A percentile compares a stretch with the other conserved stretches of the same genome.
These are phyloP conservation scores for Sardina pilchardus DNA, from an alignment of 2,113 vertebrate species.

Conservation along the genomic window DNA sequence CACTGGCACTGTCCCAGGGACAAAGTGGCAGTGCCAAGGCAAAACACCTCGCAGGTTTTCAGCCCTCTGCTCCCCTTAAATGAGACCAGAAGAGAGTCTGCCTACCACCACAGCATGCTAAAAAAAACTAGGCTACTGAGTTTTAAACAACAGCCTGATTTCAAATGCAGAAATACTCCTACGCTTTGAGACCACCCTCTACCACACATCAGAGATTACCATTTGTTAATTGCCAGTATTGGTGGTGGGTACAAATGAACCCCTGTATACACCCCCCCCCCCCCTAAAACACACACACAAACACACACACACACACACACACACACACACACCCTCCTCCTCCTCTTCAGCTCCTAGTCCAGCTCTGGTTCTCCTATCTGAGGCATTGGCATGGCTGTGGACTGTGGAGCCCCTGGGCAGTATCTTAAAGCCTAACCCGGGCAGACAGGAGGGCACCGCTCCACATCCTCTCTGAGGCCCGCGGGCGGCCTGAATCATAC, in stretches of 20 bases:
- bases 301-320: no score
- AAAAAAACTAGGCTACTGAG: not conserved
- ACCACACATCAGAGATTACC: not conserved
- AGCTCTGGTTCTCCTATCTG: not conserved
- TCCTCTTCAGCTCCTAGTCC: not conserved
- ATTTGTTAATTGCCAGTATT: not conserved
- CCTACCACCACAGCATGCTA: not conserved
- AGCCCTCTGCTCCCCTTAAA: not conserved
- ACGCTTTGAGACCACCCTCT: not conserved
- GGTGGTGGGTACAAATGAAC: not conserved
- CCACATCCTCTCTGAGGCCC: constrained; percentile 32
- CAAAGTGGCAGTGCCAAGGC: not conserved
- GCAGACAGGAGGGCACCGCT: constrained; percentile 33
- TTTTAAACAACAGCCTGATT: not conserved
- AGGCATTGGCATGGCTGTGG: not conserved
- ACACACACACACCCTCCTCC: no score
- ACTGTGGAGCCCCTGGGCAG: not conserved
- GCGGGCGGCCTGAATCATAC: constrained; percentile 48
- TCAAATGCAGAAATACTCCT: not conserved
- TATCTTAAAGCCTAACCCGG: constrained; percentile 10
- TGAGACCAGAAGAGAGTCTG: not conserved
- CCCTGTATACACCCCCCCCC: not conserved
- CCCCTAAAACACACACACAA: not conserved
- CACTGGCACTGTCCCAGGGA: not conserved
- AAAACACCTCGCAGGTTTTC: not conserved